Percentiles rank a stretch among this genome's conserved stretches.
Evolutionary conservation across 2,113 vertebrate genomes (phyloP).

Genomic region (Leptosomus discolor): DNA sequence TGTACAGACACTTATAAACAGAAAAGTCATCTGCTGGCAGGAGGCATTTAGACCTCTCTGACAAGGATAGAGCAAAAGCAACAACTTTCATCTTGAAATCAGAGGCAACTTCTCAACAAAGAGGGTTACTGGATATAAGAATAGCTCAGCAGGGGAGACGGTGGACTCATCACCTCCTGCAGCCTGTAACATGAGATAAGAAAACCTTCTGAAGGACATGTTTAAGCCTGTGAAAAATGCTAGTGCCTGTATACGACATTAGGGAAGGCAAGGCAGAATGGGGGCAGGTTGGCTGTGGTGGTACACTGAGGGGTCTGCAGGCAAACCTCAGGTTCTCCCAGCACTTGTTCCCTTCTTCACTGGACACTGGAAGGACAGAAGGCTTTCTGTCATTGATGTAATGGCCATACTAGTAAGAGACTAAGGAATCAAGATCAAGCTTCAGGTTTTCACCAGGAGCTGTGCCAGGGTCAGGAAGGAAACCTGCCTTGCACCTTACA

Average conservation of each 20-base stretch:
- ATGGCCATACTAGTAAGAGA: not conserved
- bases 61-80: not conserved
- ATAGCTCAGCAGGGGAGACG: not conserved
- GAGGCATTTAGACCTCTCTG: not conserved
- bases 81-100: constrained; percentile 6
- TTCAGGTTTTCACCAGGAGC: not conserved
- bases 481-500: not conserved
- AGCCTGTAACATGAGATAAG: not conserved
- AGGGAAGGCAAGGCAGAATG: not conserved
- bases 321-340: not conserved
- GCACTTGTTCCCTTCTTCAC: not conserved
- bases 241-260: not conserved
- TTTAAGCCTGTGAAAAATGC: not conserved
- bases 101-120: not conserved
- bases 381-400: not conserved
- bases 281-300: not conserved
- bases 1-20: not conserved
- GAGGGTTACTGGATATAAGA: not conserved
- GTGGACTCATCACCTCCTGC: not conserved
- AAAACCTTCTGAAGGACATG: not conserved
- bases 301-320: not conserved
- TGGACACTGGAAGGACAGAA: accelerated
- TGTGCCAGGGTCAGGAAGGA: not conserved
- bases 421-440: not conserved
- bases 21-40: not conserved